Conservation (phyloP, 2,113 vertebrate species). For the Oncorhynchus tshawytscha region DNA sequence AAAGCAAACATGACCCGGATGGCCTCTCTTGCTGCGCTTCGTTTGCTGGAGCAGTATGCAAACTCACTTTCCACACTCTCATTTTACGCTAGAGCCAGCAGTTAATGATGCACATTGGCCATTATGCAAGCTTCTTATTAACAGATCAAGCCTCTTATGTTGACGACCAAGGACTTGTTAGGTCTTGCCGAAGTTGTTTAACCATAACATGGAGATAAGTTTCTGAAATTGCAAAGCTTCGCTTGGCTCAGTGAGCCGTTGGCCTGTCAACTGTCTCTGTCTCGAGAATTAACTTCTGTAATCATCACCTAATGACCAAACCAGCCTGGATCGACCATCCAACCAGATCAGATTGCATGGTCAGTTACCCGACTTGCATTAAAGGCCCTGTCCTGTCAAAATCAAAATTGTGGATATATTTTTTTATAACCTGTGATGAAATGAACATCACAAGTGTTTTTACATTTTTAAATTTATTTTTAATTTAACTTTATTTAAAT, state of each 20-base stretch:
- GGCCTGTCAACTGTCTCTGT: background rate
- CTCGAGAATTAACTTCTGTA: background rate
- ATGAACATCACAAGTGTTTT: too few relatives aligned
- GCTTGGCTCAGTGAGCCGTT: background rate
- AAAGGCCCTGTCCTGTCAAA: too few relatives aligned
- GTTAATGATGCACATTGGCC: conserved; percentile 54
- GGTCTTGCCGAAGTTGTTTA: conserved; percentile 32
- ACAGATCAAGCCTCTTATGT: conserved; percentile 23
- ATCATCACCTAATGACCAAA: conserved; percentile 1
- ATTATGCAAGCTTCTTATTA: conserved; percentile 54
- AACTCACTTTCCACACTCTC: conserved; percentile 44
- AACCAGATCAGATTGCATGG: background rate
- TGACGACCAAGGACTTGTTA: conserved; percentile 22
- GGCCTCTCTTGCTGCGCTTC: conserved; percentile 22
- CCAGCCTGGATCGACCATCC: background rate
- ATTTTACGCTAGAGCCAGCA: conserved; percentile 45
- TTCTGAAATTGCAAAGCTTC: conserved; percentile 23
- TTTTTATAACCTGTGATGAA: too few relatives aligned
- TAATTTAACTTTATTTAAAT: too few relatives aligned
- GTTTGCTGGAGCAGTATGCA: conserved; percentile 29
- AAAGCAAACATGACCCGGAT: conserved; percentile 36
- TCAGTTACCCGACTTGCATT: background rate
- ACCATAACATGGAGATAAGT: conserved; percentile 18
- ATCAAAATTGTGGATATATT: too few relatives aligned
- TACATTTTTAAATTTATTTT: too few relatives aligned